Base-by-base conservation (phyloP, 1,140 invertebrate species). In the Drosophila nannoptera region DNA sequence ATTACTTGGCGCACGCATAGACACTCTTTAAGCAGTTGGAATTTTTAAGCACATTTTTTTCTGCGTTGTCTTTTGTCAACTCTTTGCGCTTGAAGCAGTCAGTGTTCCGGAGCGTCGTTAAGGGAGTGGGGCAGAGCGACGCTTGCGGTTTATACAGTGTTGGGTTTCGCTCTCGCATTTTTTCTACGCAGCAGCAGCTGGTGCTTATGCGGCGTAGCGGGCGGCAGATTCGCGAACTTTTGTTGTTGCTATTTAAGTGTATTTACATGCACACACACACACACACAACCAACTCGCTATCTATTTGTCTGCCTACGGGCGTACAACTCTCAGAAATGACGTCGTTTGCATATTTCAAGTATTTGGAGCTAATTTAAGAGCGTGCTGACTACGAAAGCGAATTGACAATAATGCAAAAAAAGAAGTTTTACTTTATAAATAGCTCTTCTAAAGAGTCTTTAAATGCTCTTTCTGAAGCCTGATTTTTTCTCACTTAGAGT, bases 11-110 rank as follows among this genome's bases (percentile, higher is more conserved):
- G 40, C 42, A 52, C 63, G 68, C 54, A 52, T 53, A 58, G 48
- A 65, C n/a, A 12, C 43, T 36, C 9, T 52, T 65, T 46, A 52
- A 71, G 59, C 58, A 64, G 54, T 72, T 77, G 69, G 67, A 62
- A 73, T 72, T 49, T 69, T 78, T 72, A 75, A 75, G 72, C 78
- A 73, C 73, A 73, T 80, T 64, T 73, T 58, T 63, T 8, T 38
- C 11, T 0, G 8, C 8, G 36, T 32, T 62, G 59, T 62, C 54
- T 63, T 35, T 46, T 63, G 56, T 40, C 62, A 53, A 60, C 50
- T 68, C 36, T 48, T 48, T 35, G 62, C 40, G 43, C 33, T 22
- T 46, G 45, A 22, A 22, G 22, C 22, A 22, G 22, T 22, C 22
- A 22, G 3, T 22, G 16, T 11, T 45, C 46, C 33, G 11, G 22